Conservation (phyloP, 2,113 vertebrate genomes). For the Egretta garzetta region DNA sequence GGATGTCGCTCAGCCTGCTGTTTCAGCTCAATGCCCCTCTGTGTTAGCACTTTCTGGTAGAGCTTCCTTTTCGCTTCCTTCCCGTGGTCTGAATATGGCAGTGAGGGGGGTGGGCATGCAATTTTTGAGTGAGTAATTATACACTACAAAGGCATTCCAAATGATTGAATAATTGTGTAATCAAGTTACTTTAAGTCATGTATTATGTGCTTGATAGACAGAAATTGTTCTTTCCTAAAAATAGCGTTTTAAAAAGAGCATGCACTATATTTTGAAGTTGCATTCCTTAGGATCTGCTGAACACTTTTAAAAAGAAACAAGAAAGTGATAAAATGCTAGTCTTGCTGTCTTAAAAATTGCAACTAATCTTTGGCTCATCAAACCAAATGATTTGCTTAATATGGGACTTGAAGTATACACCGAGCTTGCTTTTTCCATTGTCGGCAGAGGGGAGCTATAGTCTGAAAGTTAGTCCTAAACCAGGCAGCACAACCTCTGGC, state of each 20-base stretch:
- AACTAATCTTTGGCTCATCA: conserved; percentile 29
- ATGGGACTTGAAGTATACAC: background rate
- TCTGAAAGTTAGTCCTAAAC: background rate
- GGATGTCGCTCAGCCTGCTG: background rate
- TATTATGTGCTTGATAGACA: conserved; percentile 59
- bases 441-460: background rate
- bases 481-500: background rate
- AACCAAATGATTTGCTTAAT: conserved; percentile 15
- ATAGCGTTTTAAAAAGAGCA: conserved; percentile 8
- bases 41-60: background rate
- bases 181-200: conserved; percentile 66
- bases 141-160: conserved; percentile 61
- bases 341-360: conserved; percentile 42
- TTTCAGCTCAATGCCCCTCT: background rate
- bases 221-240: conserved; percentile 60
- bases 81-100: background rate
- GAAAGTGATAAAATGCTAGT: background rate
- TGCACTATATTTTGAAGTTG: background rate
- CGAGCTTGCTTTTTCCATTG: background rate
- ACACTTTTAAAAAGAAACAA: background rate
- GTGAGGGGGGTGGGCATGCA: background rate
- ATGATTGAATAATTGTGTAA: conserved; percentile 68
- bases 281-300: background rate
- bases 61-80: background rate
- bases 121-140: conserved; percentile 53